phyloP scores from a whole-genome alignment of 2,888 invertebrate genomes.

The Julus scanicus region DNA sequence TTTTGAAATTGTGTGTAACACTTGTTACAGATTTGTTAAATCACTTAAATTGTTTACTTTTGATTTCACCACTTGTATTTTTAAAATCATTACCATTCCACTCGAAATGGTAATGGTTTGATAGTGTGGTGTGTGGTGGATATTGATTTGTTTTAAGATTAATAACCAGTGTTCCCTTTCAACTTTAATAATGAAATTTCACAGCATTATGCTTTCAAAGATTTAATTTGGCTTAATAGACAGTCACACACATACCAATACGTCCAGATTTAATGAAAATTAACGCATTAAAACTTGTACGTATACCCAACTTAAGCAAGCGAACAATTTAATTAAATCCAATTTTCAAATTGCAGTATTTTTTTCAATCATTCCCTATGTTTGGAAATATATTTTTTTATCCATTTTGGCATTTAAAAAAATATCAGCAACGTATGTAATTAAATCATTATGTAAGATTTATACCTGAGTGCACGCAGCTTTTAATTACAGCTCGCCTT shows the following conservation, averaged over 20 bases:
- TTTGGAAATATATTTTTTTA: neutral
- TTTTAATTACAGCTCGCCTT: slow-evolving; percentile 2
- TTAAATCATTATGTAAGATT: slow-evolving; percentile 7
- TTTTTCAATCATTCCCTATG: neutral
- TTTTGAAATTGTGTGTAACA: too few relatives aligned
- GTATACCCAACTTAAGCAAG: neutral
- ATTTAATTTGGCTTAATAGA: neutral
- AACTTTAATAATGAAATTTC: neutral
- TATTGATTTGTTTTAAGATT: too few relatives aligned
- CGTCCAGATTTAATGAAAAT: neutral
- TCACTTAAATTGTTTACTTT: too few relatives aligned
- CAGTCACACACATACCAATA: neutral
- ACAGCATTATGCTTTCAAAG: neutral
- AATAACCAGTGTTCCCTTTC: neutral
- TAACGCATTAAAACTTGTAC: neutral
- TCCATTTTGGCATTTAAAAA: neutral
- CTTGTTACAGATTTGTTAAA: too few relatives aligned
- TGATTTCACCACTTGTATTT: too few relatives aligned
- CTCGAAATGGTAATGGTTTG: too few relatives aligned
- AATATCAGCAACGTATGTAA: neutral
- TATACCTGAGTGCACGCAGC: slow-evolving; percentile 10
- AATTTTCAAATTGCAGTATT: neutral
- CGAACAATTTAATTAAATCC: neutral
- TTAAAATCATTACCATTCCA: too few relatives aligned
- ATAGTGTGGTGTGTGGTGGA: too few relatives aligned